Conservation (phyloP, 1,140 invertebrate genomes). For the Drusus annulatus region DNA sequence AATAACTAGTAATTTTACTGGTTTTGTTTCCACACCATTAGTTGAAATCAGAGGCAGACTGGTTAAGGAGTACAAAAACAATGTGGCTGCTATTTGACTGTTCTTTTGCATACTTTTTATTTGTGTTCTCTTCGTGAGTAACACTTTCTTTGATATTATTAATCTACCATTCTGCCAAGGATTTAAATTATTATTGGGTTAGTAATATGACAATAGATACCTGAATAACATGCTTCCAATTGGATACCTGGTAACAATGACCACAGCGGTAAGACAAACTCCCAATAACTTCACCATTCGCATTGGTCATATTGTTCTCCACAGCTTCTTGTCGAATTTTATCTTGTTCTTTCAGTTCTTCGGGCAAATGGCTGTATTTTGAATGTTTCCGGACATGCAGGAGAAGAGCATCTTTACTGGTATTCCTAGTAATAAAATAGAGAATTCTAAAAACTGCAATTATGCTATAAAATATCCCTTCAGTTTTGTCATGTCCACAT, state of each 20-base stretch:
- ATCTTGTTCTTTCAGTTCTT: background rate
- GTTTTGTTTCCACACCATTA: slow-evolving; percentile 27
- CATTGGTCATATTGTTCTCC: background rate
- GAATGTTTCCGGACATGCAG: slow-evolving; percentile 69
- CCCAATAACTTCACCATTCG: slow-evolving; percentile 57
- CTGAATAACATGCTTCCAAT: slow-evolving; percentile 88
- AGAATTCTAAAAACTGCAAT: no score
- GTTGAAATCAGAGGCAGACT: slow-evolving; percentile 25
- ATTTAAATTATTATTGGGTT: slow-evolving; percentile 52
- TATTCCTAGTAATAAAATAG: slow-evolving; percentile 61
- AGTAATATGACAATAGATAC: slow-evolving; percentile 71
- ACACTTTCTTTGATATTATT: background rate
- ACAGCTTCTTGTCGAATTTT: background rate
- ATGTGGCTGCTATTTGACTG: background rate
- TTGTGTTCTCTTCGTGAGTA: no score
- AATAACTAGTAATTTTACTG: background rate
- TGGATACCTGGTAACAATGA: slow-evolving; percentile 82
- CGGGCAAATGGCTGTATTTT: slow-evolving; percentile 58
- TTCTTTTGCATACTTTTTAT: background rate
- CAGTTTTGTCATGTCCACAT: no score
- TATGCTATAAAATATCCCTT: no score
- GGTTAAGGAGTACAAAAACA: background rate
- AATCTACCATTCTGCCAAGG: background rate
- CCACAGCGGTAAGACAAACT: slow-evolving; percentile 79
- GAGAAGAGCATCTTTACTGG: slow-evolving; percentile 68